Evolutionary conservation across 2,113 vertebrate species (phyloP).

Genomic region (Chamaetylas fuelleborni): DNA sequence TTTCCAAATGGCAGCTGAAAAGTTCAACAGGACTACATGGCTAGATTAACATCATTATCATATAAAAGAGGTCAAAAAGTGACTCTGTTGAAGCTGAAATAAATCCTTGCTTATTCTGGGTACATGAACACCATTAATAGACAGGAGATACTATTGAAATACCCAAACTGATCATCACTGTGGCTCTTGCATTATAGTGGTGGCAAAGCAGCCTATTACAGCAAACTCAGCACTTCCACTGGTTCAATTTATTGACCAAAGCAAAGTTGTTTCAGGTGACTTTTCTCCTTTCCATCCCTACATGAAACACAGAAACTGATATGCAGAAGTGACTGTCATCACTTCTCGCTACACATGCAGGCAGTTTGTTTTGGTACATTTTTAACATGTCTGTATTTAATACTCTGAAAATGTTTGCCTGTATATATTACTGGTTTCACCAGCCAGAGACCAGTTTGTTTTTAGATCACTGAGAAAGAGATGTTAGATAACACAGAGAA

Average conservation of each 20-base stretch:
- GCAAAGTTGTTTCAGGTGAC: background rate
- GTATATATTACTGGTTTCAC: background rate
- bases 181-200: background rate
- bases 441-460: background rate
- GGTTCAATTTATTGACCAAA: background rate
- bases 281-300: background rate
- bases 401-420: background rate
- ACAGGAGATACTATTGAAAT: background rate
- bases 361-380: background rate
- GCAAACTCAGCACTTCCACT: background rate
- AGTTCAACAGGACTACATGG: background rate
- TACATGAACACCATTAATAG: background rate
- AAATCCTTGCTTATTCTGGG: background rate
- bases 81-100: background rate
- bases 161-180: background rate
- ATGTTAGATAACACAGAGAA: background rate
- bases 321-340: background rate
- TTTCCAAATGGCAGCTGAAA: background rate
- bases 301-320: background rate
- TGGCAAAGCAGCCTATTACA: background rate
- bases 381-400: background rate
- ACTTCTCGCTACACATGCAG: rapidly evolving
- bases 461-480: background rate
- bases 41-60: background rate
- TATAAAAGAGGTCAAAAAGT: background rate